phyloP scores from a whole-genome alignment of 2,888 invertebrate genomes.

The Tuta absoluta region DNA sequence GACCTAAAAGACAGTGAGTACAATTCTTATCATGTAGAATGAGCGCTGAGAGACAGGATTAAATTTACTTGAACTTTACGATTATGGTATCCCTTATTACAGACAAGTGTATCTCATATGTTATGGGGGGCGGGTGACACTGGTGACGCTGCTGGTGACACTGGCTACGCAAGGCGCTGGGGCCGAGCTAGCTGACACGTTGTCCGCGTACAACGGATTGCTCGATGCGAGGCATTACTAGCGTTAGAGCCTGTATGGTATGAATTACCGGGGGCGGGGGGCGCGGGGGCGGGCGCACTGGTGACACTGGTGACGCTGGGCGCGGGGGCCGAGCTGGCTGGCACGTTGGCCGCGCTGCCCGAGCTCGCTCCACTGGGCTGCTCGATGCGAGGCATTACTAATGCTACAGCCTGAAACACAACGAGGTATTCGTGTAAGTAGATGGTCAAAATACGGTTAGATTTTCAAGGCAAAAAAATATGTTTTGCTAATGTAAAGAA shows the following conservation, averaged over 20 bases:
- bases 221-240: constrained; percentile 86
- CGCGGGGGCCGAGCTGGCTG: constrained; percentile 43
- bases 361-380: constrained; percentile 71
- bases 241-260: constrained; percentile 82
- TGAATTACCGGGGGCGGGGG: constrained; percentile 48
- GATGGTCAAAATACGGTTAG: not conserved
- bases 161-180: constrained; percentile 44
- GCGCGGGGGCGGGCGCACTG: constrained; percentile 47
- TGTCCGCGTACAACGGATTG: constrained; percentile 72
- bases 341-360: constrained; percentile 39
- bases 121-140: constrained; percentile 50
- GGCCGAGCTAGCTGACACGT: constrained; percentile 43
- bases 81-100: too few relatives aligned
- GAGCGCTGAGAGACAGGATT: too few relatives aligned
- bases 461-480: too few relatives aligned
- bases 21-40: too few relatives aligned
- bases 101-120: too few relatives aligned
- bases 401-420: constrained; percentile 82
- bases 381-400: constrained; percentile 86
- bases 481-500: too few relatives aligned
- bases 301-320: constrained; percentile 43
- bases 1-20: too few relatives aligned
- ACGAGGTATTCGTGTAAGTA: not conserved
- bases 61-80: too few relatives aligned
- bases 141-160: constrained; percentile 46